These are phyloP conservation scores for Heteronetta atricapilla DNA, from an alignment of 2,113 vertebrate genomes.

Conservation along the genomic window DNA sequence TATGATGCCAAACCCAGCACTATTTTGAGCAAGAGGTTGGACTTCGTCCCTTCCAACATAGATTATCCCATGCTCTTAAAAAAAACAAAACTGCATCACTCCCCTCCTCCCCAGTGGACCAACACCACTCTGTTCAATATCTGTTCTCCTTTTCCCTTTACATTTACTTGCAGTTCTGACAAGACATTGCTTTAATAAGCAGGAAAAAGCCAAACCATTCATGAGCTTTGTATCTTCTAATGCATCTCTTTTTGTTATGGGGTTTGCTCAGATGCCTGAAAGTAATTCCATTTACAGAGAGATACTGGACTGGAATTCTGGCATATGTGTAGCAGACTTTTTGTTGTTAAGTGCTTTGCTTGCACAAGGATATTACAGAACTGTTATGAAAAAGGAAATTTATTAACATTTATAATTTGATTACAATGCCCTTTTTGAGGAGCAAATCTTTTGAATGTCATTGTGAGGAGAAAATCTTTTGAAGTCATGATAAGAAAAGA, in stretches of 20 bases:
- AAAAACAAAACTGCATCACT: neutral
- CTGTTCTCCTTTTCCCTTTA: neutral
- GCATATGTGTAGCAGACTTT: neutral
- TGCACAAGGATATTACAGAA: neutral
- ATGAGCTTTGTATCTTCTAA: neutral
- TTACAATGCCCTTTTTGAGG: neutral
- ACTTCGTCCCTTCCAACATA: neutral
- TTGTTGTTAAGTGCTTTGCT: neutral
- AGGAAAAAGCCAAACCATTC: neutral
- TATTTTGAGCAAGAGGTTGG: neutral
- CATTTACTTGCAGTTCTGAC: neutral
- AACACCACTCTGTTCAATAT: neutral
- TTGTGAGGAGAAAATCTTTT: slow-evolving; percentile 2
- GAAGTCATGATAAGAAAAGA: neutral
- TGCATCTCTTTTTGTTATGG: neutral
- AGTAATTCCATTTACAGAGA: neutral
- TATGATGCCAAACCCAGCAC: neutral
- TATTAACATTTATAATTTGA: neutral
- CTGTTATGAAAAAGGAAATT: neutral
- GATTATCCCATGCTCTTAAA: neutral
- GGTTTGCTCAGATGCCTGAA: neutral
- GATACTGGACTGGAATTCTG: neutral
- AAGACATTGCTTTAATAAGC: neutral
- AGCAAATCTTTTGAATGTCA: neutral
- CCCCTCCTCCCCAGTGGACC: neutral